phyloP scores from a whole-genome alignment of 2,113 vertebrate genomes.

The Strix uralensis region DNA sequence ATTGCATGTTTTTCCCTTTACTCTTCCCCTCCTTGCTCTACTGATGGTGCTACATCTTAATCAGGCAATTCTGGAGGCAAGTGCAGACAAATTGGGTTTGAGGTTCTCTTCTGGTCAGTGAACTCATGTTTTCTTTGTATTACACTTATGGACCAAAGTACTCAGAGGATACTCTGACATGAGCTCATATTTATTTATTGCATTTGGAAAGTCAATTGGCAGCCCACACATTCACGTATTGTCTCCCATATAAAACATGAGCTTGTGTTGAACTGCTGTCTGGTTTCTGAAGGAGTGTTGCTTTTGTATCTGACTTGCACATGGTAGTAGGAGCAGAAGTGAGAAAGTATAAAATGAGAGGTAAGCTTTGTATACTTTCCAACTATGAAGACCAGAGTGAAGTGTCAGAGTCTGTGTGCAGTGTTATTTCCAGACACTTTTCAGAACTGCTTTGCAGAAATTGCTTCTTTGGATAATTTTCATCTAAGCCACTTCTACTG shows the following conservation, averaged over 20 bases:
- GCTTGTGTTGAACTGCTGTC: background rate
- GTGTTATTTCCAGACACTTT: background rate
- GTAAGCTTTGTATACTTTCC: background rate
- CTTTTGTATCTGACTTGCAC: background rate
- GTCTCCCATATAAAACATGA: background rate
- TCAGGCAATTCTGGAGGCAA: background rate
- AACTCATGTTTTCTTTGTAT: background rate
- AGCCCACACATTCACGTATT: background rate
- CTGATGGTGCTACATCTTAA: rapidly evolving
- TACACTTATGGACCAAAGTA: background rate
- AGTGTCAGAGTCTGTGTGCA: background rate
- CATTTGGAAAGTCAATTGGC: background rate
- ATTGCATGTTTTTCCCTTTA: background rate
- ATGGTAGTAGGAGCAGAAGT: background rate
- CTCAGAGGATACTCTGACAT: background rate
- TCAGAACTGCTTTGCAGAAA: background rate
- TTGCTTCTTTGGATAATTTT: background rate
- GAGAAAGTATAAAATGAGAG: background rate
- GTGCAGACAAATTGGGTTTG: background rate
- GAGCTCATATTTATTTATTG: background rate
- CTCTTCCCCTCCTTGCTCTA: background rate
- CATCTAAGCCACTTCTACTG: background rate
- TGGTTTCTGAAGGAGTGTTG: background rate
- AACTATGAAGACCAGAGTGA: background rate
- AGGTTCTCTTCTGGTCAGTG: background rate